These are phyloP conservation scores for Tragelaphus scriptus DNA, from an alignment of 2,113 vertebrate species.

Conservation along the genomic window DNA sequence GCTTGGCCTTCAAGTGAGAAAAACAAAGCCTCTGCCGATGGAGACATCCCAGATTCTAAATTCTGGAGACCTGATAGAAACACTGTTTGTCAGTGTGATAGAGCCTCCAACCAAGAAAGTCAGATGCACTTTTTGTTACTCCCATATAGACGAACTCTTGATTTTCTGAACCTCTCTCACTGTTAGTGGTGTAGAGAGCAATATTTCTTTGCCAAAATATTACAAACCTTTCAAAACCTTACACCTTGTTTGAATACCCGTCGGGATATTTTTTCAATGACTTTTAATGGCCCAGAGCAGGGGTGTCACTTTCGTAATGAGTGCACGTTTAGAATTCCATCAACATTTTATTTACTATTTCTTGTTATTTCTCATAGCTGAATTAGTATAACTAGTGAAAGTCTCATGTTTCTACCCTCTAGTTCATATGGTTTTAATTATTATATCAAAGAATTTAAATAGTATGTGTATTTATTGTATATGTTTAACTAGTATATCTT, in stretches of 20 bases:
- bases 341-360: constrained; percentile 19
- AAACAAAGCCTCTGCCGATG: constrained; percentile 68
- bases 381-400: neutral
- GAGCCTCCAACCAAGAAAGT: constrained; percentile 46
- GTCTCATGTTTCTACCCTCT: neutral
- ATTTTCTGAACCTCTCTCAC: neutral
- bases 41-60: constrained; percentile 28
- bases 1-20: constrained; percentile 56
- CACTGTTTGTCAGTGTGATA: constrained; percentile 7
- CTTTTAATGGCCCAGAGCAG: neutral
- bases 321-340: neutral
- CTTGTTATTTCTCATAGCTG: neutral
- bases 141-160: constrained; percentile 49
- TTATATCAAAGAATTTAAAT: constrained; percentile 20
- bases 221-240: neutral
- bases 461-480: neutral
- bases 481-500: neutral
- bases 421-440: constrained; percentile 13
- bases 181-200: neutral
- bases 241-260: neutral
- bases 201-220: neutral
- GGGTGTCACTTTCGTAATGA: neutral
- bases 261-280: neutral
- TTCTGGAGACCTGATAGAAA: neutral
- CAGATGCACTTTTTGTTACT: constrained; percentile 51